Evolutionary conservation across 2,113 vertebrate genomes (phyloP).

Genomic region (Cichladusa arquata): DNA sequence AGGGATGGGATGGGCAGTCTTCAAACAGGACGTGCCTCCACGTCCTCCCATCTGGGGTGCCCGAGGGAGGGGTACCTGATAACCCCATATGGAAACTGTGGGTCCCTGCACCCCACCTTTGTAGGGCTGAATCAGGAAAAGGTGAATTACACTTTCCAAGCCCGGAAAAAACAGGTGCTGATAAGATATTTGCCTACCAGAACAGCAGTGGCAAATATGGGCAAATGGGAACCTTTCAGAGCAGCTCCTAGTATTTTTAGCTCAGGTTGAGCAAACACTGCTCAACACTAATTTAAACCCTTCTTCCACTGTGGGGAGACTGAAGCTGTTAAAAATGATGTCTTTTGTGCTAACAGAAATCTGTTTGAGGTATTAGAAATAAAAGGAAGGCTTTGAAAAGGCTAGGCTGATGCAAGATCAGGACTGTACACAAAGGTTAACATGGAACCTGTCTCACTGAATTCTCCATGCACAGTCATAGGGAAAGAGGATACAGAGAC

Average conservation of each 20-base stretch:
- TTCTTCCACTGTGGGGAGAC: neutral
- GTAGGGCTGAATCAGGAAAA: constrained; percentile 61
- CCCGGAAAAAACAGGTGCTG: neutral
- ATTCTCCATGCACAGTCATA: neutral
- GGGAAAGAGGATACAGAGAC: neutral
- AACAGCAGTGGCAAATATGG: constrained; percentile 9
- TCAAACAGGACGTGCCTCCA: constrained; percentile 69
- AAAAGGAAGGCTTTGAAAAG: neutral
- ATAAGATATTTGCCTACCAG: constrained; percentile 45
- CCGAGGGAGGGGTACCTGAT: constrained; percentile 55
- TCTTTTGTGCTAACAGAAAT: neutral
- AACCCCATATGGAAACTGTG: constrained; percentile 57
- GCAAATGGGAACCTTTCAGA: constrained; percentile 3
- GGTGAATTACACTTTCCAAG: constrained; percentile 34
- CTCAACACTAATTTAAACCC: neutral
- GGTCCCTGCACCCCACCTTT: constrained; percentile 46
- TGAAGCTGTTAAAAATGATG: neutral
- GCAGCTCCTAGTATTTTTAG: neutral
- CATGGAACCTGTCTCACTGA: neutral
- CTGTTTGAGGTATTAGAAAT: neutral
- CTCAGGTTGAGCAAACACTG: neutral
- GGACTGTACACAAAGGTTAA: neutral
- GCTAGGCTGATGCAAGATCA: neutral
- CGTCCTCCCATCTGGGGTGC: constrained; percentile 51
- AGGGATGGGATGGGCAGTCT: constrained; percentile 68